phyloP scores from a whole-genome alignment of 2,113 vertebrate genomes.

The Scophthalmus maximus region DNA sequence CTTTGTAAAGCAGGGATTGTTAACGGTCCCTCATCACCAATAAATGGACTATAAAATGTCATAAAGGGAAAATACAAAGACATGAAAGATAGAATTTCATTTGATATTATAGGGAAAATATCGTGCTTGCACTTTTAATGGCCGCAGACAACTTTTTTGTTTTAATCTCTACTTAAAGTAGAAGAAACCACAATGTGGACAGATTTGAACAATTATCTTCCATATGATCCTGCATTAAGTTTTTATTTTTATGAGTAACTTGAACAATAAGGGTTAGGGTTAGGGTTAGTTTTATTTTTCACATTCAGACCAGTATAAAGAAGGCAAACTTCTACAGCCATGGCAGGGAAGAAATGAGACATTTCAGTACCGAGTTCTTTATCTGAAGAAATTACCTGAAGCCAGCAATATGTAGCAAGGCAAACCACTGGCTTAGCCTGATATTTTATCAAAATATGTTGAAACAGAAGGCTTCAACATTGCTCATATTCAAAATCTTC shows the following conservation, averaged over 20 bases:
- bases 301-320: too few relatives aligned
- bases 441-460: slow-evolving; percentile 70
- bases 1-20: slow-evolving; percentile 43
- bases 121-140: slow-evolving; percentile 41
- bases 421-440: slow-evolving; percentile 47
- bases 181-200: neutral
- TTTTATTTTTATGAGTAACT: too few relatives aligned
- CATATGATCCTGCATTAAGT: too few relatives aligned
- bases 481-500: slow-evolving; percentile 66
- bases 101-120: slow-evolving; percentile 40
- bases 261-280: too few relatives aligned
- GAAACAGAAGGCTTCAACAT: slow-evolving; percentile 66
- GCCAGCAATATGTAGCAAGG: slow-evolving; percentile 21
- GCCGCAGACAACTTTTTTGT: slow-evolving; percentile 23
- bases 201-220: slow-evolving; percentile 12
- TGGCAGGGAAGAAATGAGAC: too few relatives aligned
- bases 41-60: slow-evolving; percentile 58
- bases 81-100: slow-evolving; percentile 40
- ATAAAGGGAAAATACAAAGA: slow-evolving; percentile 42
- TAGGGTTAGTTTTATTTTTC: too few relatives aligned
- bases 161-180: slow-evolving; percentile 12
- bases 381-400: slow-evolving; percentile 52
- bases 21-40: slow-evolving; percentile 54
- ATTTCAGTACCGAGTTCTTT: slow-evolving; percentile 29
- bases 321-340: too few relatives aligned